phyloP scores from a whole-genome alignment of 2,113 vertebrate genomes.

The Etia nguti region DNA sequence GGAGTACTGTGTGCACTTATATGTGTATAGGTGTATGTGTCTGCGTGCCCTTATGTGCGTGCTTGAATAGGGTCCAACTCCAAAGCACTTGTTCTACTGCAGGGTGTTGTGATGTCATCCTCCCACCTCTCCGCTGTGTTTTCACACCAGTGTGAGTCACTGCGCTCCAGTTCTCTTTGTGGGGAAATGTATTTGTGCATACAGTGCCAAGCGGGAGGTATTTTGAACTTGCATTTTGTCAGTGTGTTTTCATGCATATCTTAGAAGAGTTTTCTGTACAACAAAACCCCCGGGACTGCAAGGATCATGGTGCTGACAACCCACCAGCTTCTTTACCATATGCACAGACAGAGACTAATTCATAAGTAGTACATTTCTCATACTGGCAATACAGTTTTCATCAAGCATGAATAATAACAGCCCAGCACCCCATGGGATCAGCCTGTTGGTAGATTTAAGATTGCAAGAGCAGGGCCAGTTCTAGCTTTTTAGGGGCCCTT shows the following conservation, averaged over 20 bases:
- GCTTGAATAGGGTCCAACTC: conserved; percentile 49
- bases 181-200: conserved; percentile 24
- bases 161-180: conserved; percentile 17
- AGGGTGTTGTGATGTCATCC: conserved; percentile 74
- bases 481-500: not conserved
- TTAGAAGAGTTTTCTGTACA: conserved; percentile 15
- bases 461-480: not conserved
- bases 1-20: not conserved
- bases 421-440: not conserved
- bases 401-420: not conserved
- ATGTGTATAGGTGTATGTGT: not conserved
- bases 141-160: conserved; percentile 72
- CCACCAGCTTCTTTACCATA: not conserved
- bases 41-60: not conserved
- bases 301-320: not conserved
- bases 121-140: conserved; percentile 67
- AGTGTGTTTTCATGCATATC: conserved; percentile 14
- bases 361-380: not conserved
- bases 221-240: conserved; percentile 29
- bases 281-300: not conserved
- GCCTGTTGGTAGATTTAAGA: not conserved
- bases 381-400: not conserved
- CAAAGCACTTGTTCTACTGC: conserved; percentile 63
- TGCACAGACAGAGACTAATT: not conserved
- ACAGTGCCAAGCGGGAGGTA: conserved; percentile 2